Evolutionary conservation across 1,140 invertebrate species (phyloP).

Genomic region (Ridgeia piscesae): DNA sequence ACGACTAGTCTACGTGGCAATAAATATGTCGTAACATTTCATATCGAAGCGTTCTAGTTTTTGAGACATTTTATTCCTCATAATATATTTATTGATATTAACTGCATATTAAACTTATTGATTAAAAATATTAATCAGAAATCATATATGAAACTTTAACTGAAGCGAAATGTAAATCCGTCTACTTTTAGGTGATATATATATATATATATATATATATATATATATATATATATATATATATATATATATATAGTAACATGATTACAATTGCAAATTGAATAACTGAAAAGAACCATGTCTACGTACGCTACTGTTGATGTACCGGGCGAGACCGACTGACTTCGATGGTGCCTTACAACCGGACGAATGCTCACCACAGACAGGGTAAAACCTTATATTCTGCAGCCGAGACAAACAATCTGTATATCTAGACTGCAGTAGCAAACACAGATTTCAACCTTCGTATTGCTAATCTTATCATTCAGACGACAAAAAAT

Average conservation of each 20-base stretch:
- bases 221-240: no score
- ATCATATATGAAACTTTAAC: neutral
- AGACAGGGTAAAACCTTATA: neutral
- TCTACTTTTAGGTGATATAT: neutral
- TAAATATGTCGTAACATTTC: neutral
- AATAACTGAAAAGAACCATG: neutral
- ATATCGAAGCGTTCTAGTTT: neutral
- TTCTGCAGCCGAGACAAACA: neutral
- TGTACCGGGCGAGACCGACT: neutral
- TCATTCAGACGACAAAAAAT: neutral
- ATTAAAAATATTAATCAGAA: neutral
- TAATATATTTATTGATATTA: neutral
- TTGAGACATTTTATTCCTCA: neutral
- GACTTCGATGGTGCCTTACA: neutral
- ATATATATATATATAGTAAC: no score
- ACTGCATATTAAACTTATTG: no score
- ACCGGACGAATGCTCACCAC: neutral
- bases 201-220: no score
- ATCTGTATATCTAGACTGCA: neutral
- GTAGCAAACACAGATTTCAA: neutral
- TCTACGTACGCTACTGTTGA: neutral
- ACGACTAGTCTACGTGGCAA: neutral
- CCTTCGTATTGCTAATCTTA: neutral
- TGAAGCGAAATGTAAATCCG: neutral
- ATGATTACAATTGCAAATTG: neutral